Evolutionary conservation across 1,140 invertebrate genomes (phyloP).

Genomic region (Chrysoperla carnea): DNA sequence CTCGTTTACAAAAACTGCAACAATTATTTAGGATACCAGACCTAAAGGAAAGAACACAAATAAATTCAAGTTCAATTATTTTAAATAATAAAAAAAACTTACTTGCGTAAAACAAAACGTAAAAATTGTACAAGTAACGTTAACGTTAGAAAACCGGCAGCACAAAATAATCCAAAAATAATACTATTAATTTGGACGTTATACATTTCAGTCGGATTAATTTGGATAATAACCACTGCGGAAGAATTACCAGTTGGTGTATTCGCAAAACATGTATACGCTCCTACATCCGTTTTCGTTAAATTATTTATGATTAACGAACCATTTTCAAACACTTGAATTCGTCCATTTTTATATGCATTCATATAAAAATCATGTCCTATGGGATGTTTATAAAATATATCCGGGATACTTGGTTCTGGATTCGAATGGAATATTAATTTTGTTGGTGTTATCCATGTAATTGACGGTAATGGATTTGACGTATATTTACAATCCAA

Average conservation of each 20-base stretch:
- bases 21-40: conserved; percentile 40
- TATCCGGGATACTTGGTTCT: conserved; percentile 39
- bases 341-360: conserved; percentile 14
- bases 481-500: conserved; percentile 54
- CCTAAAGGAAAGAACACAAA: conserved; percentile 24
- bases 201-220: conserved; percentile 65
- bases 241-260: conserved; percentile 66
- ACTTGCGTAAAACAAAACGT: conserved; percentile 51
- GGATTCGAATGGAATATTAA: conserved; percentile 54
- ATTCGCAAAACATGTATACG: conserved; percentile 67
- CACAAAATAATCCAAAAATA: conserved; percentile 58
- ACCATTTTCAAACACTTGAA: conserved; percentile 31
- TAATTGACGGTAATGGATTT: conserved; percentile 63
- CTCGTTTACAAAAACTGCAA: conserved; percentile 47
- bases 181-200: conserved; percentile 71
- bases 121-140: conserved; percentile 63
- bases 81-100: conserved; percentile 17
- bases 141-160: conserved; percentile 56
- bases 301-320: conserved; percentile 32
- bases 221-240: conserved; percentile 48
- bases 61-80: conserved; percentile 1
- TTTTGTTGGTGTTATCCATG: conserved; percentile 67
- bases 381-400: conserved; percentile 41
- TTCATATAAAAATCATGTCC: conserved; percentile 33
- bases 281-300: conserved; percentile 61